Evolutionary conservation across 2,797 vertebrate genomes (phyloP).

Genomic region (Acanthornis magna): DNA sequence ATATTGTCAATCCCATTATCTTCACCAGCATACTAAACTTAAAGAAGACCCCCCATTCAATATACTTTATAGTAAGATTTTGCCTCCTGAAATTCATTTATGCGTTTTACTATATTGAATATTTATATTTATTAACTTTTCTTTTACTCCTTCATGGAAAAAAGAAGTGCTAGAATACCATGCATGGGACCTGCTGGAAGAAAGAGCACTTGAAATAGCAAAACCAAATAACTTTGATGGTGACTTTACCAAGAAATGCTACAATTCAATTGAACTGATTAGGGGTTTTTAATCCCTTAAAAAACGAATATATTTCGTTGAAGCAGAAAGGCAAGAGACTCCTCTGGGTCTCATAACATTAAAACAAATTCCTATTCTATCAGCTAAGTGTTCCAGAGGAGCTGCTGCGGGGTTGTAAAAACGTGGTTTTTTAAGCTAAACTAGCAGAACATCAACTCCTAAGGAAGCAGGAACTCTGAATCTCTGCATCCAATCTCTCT

Average conservation of each 20-base stretch:
- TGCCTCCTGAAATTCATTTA: not conserved
- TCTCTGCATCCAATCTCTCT: not conserved
- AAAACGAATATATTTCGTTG: not conserved
- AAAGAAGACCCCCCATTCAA: accelerated
- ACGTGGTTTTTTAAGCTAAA: not conserved
- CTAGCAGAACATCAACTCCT: not conserved
- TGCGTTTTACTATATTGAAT: not conserved
- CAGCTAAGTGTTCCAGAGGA: not conserved
- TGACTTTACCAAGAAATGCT: not conserved
- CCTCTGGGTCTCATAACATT: not conserved
- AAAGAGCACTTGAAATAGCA: not conserved
- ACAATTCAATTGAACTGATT: not conserved
- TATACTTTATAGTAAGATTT: not conserved
- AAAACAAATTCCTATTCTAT: not conserved
- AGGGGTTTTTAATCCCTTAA: not conserved
- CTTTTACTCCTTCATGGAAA: not conserved
- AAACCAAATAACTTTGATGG: not conserved
- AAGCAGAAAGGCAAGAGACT: not conserved
- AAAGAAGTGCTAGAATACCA: not conserved
- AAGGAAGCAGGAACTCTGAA: not conserved
- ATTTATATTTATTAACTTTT: not conserved
- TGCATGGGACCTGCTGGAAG: not conserved
- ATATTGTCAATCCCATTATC: not conserved
- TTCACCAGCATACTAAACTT: not conserved
- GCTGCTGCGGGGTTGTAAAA: not conserved